Evolutionary conservation across 1,140 invertebrate species (phyloP).

Genomic region (Ditylenchus dipsaci): DNA sequence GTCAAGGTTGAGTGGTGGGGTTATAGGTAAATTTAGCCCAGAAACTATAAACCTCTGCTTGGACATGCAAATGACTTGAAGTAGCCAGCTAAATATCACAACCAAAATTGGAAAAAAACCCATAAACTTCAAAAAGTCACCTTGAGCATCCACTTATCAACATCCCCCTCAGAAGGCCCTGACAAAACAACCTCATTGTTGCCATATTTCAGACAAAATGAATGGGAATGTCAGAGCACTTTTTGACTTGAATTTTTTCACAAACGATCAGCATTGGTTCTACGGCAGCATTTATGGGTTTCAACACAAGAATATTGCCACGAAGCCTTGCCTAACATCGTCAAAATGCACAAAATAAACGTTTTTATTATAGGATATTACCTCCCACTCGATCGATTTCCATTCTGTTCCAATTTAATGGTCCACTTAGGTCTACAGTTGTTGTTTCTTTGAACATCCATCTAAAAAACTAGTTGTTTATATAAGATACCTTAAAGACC

Average conservation of each 20-base stretch:
- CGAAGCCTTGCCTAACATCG: conserved; percentile 45
- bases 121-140: conserved; percentile 7
- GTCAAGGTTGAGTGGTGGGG: too few species aligned
- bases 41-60: conserved; percentile 44
- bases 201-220: conserved; percentile 32
- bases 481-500: too few species aligned
- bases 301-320: conserved; percentile 41
- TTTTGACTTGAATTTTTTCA: conserved; percentile 38
- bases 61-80: conserved; percentile 42
- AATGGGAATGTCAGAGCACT: conserved; percentile 7
- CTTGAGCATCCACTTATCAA: conserved; percentile 45
- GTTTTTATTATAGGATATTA: conserved; percentile 3
- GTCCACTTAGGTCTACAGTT: conserved; percentile 16
- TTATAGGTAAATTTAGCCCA: too few species aligned
- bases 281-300: conserved; percentile 35
- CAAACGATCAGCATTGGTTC: conserved; percentile 48
- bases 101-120: conserved; percentile 11
- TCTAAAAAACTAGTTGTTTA: too few species aligned
- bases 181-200: conserved; percentile 29
- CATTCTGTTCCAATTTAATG: background rate
- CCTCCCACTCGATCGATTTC: background rate
- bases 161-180: conserved; percentile 28
- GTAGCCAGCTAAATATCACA: conserved; percentile 29
- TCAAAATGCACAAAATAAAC: background rate
- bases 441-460: conserved; percentile 27